These are phyloP conservation scores for Agrotis segetum DNA, from an alignment of 2,888 invertebrate genomes.

Conservation along the genomic window DNA sequence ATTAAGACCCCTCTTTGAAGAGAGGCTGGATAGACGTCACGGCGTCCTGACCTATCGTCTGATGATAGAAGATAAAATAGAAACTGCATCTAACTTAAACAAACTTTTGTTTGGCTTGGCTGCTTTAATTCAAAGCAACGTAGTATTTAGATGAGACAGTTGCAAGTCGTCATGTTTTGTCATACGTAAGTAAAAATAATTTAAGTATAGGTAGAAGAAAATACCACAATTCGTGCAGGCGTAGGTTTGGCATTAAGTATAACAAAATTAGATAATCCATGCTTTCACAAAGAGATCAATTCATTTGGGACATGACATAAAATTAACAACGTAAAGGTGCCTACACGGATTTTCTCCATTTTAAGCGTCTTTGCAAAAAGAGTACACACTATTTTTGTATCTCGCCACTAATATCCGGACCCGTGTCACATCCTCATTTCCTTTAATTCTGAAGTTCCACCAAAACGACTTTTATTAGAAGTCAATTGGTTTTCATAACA, in stretches of 20 bases:
- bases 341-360: constrained; percentile 13
- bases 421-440: constrained; percentile 62
- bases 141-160: constrained; percentile 6
- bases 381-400: constrained; percentile 43
- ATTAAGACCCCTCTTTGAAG: too few species aligned
- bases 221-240: neutral
- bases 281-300: neutral
- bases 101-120: constrained; percentile 4
- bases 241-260: neutral
- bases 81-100: constrained; percentile 1
- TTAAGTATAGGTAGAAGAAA: too few species aligned
- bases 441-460: constrained; percentile 57
- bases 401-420: constrained; percentile 58
- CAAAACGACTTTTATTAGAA: constrained; percentile 53
- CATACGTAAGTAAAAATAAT: neutral
- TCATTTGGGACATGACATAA: constrained; percentile 3
- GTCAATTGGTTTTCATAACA: constrained; percentile 61
- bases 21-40: too few species aligned
- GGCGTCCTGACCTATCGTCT: too few species aligned
- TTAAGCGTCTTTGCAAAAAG: constrained; percentile 34
- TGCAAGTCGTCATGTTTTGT: neutral
- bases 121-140: constrained; percentile 7
- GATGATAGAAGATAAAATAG: constrained; percentile 19
- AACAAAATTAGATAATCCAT: neutral
- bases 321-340: constrained; percentile 15